These are phyloP conservation scores for Engraulis encrasicolus DNA, from an alignment of 2,113 vertebrate species.

Conservation along the genomic window DNA sequence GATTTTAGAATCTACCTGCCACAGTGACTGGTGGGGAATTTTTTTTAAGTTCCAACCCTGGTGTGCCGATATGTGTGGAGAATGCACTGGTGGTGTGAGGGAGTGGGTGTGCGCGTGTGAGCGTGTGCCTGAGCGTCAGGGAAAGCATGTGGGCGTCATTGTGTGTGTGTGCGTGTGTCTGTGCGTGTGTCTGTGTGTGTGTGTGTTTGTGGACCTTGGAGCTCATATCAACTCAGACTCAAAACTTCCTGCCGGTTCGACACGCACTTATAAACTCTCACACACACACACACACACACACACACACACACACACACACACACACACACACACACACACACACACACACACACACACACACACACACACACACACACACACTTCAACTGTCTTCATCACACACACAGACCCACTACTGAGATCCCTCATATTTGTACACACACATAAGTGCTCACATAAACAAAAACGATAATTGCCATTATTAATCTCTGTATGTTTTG, in stretches of 20 bases:
- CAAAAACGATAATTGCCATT: neutral
- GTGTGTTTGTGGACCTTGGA: too few species aligned
- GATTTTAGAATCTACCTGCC: too few species aligned
- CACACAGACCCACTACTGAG: neutral
- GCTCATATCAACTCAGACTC: constrained; percentile 50
- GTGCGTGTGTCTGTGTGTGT: too few species aligned
- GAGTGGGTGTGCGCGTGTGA: too few species aligned
- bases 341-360: neutral
- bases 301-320: neutral
- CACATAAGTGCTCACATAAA: neutral
- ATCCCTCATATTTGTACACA: neutral
- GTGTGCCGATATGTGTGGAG: too few species aligned
- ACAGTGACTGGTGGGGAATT: too few species aligned
- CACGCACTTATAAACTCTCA: neutral
- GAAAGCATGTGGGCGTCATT: too few species aligned
- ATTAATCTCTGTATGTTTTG: neutral
- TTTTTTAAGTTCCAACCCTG: too few species aligned
- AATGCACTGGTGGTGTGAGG: too few species aligned
- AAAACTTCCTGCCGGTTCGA: constrained; percentile 98
- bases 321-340: neutral
- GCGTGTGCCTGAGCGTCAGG: too few species aligned
- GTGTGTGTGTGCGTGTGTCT: too few species aligned
- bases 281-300: neutral
- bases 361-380: neutral
- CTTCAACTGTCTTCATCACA: too few species aligned